Base-by-base conservation (phyloP, 2,113 vertebrate genomes). In the Calyptommatus sinebrachiatus region DNA sequence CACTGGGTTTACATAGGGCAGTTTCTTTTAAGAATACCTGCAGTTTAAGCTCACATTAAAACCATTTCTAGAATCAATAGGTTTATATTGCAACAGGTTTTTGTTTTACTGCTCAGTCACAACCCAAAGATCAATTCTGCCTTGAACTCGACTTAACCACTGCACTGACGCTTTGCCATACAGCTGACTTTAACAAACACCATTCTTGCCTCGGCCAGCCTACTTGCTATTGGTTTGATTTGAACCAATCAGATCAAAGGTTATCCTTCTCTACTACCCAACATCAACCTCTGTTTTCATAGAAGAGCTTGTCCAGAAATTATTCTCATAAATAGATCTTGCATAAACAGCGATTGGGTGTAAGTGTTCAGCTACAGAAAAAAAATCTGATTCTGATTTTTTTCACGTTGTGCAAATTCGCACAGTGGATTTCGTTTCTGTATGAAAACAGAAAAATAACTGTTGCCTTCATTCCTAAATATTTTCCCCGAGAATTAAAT, bases 11-110 rank as follows among this genome's bases (percentile, higher is more conserved):
- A 50, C 2, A 50, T 9, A 50, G 14, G 9, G 2, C n/a, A 50
- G 53, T 57, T 57, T 57, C 53, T 16, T 57, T 14, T 14, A 57
- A 57, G 53, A 57, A 57, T 50, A 28, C 1, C 61, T 75, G 41
- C 67, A 11, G 26, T 12, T 48, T 75, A 46, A 7, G 14, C 7
- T 0, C 0, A 0, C 0, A 65, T 61, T 82, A 76, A 74, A 83
- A 76, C 67, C 0, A 0, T 26, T 53, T 83, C 79, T 71, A 20
- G 65, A 45, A 73, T 65, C 7, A 73, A 71, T 0, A 7, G 71
- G 46, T 85, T 88, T 86, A n/a, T 65, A 35, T 76, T 70, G 18
- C 14, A 62, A 20, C 50, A 78, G 14, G 62, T 63, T 82, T 77
- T 24, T 7, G 4, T 65, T 72, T 81, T 29, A 20, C 35, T 12